Percentiles rank a stretch among this genome's conserved stretches.
Conservation (phyloP, 2,888 invertebrate species). For the Eupelmus urozonus region DNA sequence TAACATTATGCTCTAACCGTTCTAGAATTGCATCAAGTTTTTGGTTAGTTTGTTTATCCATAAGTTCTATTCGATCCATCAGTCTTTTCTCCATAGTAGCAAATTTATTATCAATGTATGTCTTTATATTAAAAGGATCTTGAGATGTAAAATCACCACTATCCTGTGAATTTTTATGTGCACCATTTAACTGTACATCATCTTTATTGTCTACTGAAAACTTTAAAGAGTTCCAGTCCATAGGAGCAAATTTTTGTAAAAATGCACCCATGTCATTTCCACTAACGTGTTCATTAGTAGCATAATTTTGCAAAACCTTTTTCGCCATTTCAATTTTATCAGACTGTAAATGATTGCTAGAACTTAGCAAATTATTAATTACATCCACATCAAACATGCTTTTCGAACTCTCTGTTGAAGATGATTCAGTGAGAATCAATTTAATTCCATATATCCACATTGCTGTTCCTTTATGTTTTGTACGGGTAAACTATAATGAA, state of each 20-base stretch:
- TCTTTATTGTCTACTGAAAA: constrained; percentile 17
- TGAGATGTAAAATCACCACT: constrained; percentile 12
- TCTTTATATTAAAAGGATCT: constrained; percentile 61
- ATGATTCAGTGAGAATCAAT: constrained; percentile 68
- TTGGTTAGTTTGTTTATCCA: constrained; percentile 71
- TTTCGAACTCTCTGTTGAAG: constrained; percentile 53
- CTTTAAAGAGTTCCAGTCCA: constrained; percentile 42
- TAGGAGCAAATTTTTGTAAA: constrained; percentile 56
- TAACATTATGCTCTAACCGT: constrained; percentile 59
- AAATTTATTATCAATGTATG: constrained; percentile 73
- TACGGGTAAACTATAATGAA: constrained; percentile 73
- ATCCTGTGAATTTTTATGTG: constrained; percentile 26
- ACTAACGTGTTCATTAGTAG: constrained; percentile 25
- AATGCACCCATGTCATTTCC: constrained; percentile 54
- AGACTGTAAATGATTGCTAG: constrained; percentile 56
- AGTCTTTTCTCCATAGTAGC: constrained; percentile 71
- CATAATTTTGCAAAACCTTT: constrained; percentile 60
- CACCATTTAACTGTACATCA: constrained; percentile 20
- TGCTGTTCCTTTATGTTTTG: constrained; percentile 67
- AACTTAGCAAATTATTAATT: constrained; percentile 66
- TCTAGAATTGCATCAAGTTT: constrained; percentile 73
- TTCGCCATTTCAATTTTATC: constrained; percentile 60
- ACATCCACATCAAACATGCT: constrained; percentile 66
- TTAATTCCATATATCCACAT: constrained; percentile 77
- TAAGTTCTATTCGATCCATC: constrained; percentile 68